Conservation (phyloP, 2,888 invertebrate species). For the Megalurothrips usitatus region DNA sequence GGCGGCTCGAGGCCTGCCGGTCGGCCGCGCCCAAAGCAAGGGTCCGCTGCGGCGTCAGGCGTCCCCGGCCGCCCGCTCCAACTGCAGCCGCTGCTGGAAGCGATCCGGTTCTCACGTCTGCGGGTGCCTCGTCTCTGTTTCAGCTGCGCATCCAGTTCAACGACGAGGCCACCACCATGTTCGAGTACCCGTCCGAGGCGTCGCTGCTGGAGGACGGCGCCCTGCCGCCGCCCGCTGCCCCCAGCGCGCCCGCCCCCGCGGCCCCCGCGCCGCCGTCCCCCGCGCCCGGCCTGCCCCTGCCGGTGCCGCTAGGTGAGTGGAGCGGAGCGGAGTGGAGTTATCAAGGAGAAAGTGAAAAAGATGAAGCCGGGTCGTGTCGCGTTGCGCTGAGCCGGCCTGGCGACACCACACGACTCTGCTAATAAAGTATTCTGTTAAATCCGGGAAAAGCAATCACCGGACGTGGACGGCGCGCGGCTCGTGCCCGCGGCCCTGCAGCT, state of each 20-base stretch:
- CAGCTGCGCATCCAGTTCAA: conserved; percentile 88
- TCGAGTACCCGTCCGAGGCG: conserved; percentile 90
- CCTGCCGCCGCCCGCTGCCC: conserved; percentile 36
- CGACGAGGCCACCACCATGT: conserved; percentile 79
- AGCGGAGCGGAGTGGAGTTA: no score
- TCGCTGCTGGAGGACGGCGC: conserved; percentile 63
- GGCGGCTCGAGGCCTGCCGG: no score
- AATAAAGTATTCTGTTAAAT: no score
- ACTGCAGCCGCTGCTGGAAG: no score
- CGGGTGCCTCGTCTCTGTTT: conserved; percentile 42
- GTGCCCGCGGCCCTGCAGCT: no score
- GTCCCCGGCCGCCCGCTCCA: no score
- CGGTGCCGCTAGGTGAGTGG: conserved; percentile 31
- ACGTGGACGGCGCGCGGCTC: no score
- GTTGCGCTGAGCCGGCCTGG: no score
- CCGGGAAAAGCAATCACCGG: no score
- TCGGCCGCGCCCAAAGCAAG: no score
- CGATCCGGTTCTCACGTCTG: not conserved
- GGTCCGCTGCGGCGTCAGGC: no score
- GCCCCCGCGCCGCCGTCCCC: conserved; percentile 34
- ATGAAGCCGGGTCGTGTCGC: not conserved
- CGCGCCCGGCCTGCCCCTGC: conserved; percentile 29
- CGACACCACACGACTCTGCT: no score
- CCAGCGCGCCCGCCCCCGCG: conserved; percentile 38
- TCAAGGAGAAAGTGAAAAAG: conserved; percentile 2